Percentiles rank a stretch among this genome's conserved stretches.
phyloP scores from a whole-genome alignment of 2,113 vertebrate genomes.

The Danionella cerebrum region DNA sequence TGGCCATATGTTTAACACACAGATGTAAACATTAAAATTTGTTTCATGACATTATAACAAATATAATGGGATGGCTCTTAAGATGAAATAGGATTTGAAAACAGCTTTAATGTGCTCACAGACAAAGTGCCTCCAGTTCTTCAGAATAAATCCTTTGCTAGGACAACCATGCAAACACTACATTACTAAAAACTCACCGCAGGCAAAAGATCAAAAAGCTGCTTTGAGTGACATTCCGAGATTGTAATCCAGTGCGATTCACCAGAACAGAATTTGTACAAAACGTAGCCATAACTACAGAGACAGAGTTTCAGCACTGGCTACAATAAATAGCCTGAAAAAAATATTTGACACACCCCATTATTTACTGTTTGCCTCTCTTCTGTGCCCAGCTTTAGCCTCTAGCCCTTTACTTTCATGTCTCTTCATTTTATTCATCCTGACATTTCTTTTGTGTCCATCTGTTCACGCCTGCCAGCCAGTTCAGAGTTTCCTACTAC shows the following conservation, averaged over 20 bases:
- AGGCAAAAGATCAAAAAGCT: background rate
- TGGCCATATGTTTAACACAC: no score
- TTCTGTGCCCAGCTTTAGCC: background rate
- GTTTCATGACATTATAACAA: no score
- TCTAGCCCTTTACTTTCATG: constrained; percentile 25
- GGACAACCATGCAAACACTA: constrained; percentile 5
- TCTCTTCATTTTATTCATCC: constrained; percentile 7
- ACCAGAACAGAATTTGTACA: background rate
- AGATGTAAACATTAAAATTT: no score
- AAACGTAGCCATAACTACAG: constrained; percentile 38
- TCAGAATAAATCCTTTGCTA: background rate
- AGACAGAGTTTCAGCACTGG: background rate
- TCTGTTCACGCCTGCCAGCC: constrained; percentile 9
- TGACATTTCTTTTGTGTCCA: constrained; percentile 9
- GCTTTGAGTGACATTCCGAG: background rate
- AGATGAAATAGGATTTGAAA: background rate
- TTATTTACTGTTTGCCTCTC: constrained; percentile 25
- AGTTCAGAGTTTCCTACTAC: background rate
- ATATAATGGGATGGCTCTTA: background rate
- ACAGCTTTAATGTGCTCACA: background rate
- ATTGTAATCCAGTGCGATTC: background rate
- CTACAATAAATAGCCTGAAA: constrained; percentile 29
- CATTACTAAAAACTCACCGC: background rate
- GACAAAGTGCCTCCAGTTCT: background rate
- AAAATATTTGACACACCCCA: constrained; percentile 17